Conservation (phyloP, 2,113 vertebrate species). For the Entomyzon cyanotis region DNA sequence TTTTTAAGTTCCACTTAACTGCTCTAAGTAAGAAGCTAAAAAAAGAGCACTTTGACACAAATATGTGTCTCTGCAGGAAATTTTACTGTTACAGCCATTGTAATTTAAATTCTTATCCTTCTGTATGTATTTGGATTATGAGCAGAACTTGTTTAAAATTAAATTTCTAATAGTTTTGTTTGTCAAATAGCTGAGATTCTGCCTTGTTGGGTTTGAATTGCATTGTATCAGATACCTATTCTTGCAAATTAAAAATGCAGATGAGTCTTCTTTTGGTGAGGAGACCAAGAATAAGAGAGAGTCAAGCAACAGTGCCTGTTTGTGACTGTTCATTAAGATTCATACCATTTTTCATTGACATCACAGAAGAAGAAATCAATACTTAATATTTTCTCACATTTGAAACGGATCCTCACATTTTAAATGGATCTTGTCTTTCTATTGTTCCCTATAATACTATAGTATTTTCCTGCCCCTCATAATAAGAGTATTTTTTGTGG, state of each 20-base stretch:
- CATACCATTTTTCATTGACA: not conserved
- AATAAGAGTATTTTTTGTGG: not conserved
- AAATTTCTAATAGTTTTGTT: not conserved
- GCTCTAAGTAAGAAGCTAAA: not conserved
- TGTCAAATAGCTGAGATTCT: not conserved
- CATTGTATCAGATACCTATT: not conserved
- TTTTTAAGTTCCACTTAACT: not conserved
- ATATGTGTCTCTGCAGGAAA: not conserved
- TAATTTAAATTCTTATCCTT: not conserved
- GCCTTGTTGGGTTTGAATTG: not conserved
- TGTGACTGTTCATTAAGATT: not conserved
- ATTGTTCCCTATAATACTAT: not conserved
- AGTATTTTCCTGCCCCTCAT: not conserved
- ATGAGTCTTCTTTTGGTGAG: not conserved
- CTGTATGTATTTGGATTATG: not conserved
- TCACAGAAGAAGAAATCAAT: not conserved
- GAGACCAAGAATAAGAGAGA: not conserved
- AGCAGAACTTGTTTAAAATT: not conserved
- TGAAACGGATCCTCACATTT: not conserved
- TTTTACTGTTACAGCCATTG: not conserved
- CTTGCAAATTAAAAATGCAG: conserved; percentile 19
- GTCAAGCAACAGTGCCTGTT: not conserved
- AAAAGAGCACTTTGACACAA: not conserved
- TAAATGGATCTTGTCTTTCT: not conserved
- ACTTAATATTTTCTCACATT: not conserved